phyloP scores from a whole-genome alignment of 2,888 invertebrate species.

The Chymomyza amoena region DNA sequence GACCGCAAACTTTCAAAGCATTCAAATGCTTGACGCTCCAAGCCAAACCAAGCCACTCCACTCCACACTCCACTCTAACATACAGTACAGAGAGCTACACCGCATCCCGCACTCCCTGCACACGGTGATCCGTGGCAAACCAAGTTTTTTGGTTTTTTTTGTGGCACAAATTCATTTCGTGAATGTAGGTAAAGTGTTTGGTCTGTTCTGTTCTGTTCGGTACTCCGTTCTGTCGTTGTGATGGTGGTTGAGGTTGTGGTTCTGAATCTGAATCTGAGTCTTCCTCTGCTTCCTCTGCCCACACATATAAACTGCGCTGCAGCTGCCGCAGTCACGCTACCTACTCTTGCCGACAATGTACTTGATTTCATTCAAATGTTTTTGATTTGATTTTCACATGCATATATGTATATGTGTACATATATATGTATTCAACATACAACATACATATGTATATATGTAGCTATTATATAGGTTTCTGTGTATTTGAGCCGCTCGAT shows the following conservation, averaged over 20 bases:
- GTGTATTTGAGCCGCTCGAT: neutral
- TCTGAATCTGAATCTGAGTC: constrained; percentile 1
- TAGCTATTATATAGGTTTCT: neutral
- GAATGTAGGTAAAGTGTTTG: constrained; percentile 38
- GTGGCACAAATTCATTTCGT: constrained; percentile 7
- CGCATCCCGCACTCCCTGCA: too few relatives aligned
- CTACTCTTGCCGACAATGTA: constrained; percentile 14
- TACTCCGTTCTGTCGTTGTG: neutral
- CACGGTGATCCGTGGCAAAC: neutral
- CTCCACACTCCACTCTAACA: neutral
- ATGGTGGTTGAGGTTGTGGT: neutral
- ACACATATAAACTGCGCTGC: neutral
- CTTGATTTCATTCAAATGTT: constrained; percentile 64
- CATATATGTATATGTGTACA: neutral
- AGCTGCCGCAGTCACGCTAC: neutral
- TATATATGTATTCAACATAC: neutral
- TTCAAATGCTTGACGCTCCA: neutral
- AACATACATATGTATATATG: constrained; percentile 1
- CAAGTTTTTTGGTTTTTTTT: neutral
- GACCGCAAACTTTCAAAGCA: neutral
- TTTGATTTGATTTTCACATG: constrained; percentile 28
- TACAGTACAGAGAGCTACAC: too few relatives aligned
- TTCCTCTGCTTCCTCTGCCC: neutral
- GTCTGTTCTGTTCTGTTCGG: too few relatives aligned
- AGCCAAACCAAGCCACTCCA: neutral